Evolutionary conservation across 2,797 vertebrate genomes (phyloP), one percentile per base, ranked within the genome.

Genomic region (Podargus strigoides): DNA sequence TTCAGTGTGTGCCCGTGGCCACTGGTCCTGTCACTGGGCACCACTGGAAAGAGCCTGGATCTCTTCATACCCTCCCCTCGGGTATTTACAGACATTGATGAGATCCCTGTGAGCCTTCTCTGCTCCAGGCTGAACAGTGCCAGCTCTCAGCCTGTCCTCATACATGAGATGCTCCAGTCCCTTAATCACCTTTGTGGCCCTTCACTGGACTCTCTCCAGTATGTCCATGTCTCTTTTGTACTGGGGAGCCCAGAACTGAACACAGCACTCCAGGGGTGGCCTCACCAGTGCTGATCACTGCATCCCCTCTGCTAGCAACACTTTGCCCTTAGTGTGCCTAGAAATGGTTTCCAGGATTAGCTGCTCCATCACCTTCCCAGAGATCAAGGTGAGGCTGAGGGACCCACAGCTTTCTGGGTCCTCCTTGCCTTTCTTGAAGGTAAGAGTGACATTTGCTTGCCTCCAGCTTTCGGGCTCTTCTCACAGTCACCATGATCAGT

Each of bases 321-420:
- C 2, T 47, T 47, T 47, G 46, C 46, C n/a, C 34, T 46, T 46
- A 34, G 28, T 11, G 20, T 14, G 55, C 39, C 55, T 68, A 46
- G 46, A 76, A 37, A 52, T 16, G 12, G 15, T 60, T 60, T 37
- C 53, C 63, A 60, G n/a, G n/a, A n/a, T n/a, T n/a, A n/a, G n/a
- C 46, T 47, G 44, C 18, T 23, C 53, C 53, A 44, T 16, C 27
- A 20, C 8, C 19, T 44, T 52, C n/a, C 23, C 28, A 46, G 44
- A 52, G 27, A 42, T 15, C 1, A 1, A 44, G 52, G 52, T 41
- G 59, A 14, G 10, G 44, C 52, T 37, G 44, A 2, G 1, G 1
- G 5, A 13, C 26, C 30, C 30, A 10, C 14, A 32, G 36, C 11
- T 49, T 37, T 62, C 52, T 42, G 27, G 32, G 32, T 44, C 44